Percentiles rank a stretch among this genome's conserved stretches.
Evolutionary conservation across 2,888 invertebrate species (phyloP).

Genomic region (Cosmia pyralina): DNA sequence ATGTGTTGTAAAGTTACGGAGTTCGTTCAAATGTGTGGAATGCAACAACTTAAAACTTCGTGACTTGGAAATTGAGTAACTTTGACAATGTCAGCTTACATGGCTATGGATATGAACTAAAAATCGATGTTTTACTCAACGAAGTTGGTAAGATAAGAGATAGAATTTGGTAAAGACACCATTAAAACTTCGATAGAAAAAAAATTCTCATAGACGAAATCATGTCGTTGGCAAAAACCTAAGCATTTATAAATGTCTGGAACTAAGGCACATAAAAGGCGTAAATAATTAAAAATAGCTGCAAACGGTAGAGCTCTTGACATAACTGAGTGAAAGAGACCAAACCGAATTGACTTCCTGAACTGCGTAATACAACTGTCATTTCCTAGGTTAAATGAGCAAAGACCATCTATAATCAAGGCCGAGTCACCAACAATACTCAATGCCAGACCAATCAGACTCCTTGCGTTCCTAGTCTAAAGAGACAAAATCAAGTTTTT

Average conservation of each 20-base stretch:
- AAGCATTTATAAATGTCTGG: slow-evolving; percentile 16
- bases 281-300: slow-evolving; percentile 45
- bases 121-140: not conserved
- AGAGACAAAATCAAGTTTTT: slow-evolving; percentile 58
- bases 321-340: slow-evolving; percentile 66
- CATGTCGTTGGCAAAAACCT: slow-evolving; percentile 1
- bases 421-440: slow-evolving; percentile 33
- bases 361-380: slow-evolving; percentile 53
- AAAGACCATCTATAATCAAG: slow-evolving; percentile 54
- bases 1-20: slow-evolving; percentile 36
- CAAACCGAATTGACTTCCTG: slow-evolving; percentile 69
- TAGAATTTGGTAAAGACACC: not conserved
- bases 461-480: slow-evolving; percentile 63
- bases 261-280: slow-evolving; percentile 33
- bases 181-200: not conserved
- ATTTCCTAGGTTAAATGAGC: slow-evolving; percentile 67
- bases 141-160: not conserved
- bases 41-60: slow-evolving; percentile 57
- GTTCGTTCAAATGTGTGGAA: slow-evolving; percentile 50
- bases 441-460: slow-evolving; percentile 27
- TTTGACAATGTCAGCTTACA: slow-evolving; percentile 16
- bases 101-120: not conserved
- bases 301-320: slow-evolving; percentile 43
- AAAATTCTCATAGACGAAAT: too few species aligned
- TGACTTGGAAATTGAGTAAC: slow-evolving; percentile 58